Base-by-base conservation (phyloP, 2,113 vertebrate species). In the Hylia prasina region DNA sequence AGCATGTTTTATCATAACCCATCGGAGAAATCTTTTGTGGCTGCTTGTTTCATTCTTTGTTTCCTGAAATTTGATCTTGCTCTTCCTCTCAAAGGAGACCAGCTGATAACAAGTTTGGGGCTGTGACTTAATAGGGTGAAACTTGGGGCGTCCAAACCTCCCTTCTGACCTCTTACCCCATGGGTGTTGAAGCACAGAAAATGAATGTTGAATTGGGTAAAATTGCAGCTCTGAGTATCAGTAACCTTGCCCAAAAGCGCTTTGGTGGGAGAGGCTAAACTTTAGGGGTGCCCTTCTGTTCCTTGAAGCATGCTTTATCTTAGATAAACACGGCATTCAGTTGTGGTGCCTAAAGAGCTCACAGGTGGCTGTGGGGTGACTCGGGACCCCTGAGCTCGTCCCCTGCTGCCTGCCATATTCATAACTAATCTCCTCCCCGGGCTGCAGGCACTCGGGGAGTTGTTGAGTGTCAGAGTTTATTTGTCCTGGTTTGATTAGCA, bases 391-490 rank as follows among this genome's bases (percentile, higher is more conserved):
- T 1, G 88, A 87, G 79, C 85, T 87, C 3, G 1, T 82, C 50
- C 75, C 93, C 82, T 1, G 54, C 71, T 69, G 91, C 90, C 76
- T 79, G 89, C 95, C 94, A 79, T 93, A 96, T 94, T 98, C 97
- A 93, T 96, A 97, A 97, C 93, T 95, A 96, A 98, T 97, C 94
- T 89, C 97, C 94, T 92, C 88, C 95, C 92, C 44, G 82, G 96
- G 95, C 93, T 91, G 96, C 39, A 31, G 95, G 97, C 97, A 93
- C 98, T 97, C 11, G 8, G 98, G 98, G 98, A 98, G 98, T 98
- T 98, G 98, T 98, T 97, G 97, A 97, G 96, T 98, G 98, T 98
- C 98, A 98, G 97, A 93, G 95, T 97, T 98, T 97, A 98, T 98
- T 98, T 98, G 97, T 94, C 97, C 95, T 97, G 92, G 97, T 98